phyloP scores from a whole-genome alignment of 1,140 invertebrate species.

The Batillaria attramentaria region DNA sequence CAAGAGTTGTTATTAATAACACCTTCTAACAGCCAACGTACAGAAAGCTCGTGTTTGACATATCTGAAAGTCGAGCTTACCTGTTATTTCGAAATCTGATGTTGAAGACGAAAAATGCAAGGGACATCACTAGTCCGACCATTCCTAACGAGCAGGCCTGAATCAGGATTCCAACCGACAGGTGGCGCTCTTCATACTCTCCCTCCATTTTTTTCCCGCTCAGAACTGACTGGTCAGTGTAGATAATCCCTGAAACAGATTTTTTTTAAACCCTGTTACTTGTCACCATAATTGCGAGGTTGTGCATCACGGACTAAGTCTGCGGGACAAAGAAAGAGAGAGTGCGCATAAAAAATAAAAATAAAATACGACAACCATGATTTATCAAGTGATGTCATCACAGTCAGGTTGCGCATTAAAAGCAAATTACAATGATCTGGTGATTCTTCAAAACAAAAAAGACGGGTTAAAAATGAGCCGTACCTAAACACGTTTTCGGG shows the following conservation, averaged over 20 bases:
- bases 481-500: too few species aligned
- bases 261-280: background rate
- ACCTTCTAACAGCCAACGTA: too few species aligned
- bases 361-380: too few species aligned
- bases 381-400: too few species aligned
- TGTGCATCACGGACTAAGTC: background rate
- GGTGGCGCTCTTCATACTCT: background rate
- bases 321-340: background rate
- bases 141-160: conserved; percentile 22
- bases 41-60: too few species aligned
- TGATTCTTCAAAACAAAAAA: too few species aligned
- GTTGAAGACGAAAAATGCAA: conserved; percentile 31
- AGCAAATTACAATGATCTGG: too few species aligned
- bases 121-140: conserved; percentile 7
- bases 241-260: background rate
- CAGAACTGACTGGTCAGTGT: background rate
- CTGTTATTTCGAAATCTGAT: conserved; percentile 18
- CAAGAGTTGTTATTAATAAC: too few species aligned
- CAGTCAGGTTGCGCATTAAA: background rate
- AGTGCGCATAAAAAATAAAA: background rate
- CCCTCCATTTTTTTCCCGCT: background rate
- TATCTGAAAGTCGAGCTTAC: too few species aligned
- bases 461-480: too few species aligned
- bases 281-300: background rate
- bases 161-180: conserved; percentile 19